Percentiles rank a stretch among this genome's conserved stretches.
These are phyloP conservation scores for Myotis lucifugus DNA, from an alignment of 2,113 vertebrate genomes.

Conservation along the genomic window DNA sequence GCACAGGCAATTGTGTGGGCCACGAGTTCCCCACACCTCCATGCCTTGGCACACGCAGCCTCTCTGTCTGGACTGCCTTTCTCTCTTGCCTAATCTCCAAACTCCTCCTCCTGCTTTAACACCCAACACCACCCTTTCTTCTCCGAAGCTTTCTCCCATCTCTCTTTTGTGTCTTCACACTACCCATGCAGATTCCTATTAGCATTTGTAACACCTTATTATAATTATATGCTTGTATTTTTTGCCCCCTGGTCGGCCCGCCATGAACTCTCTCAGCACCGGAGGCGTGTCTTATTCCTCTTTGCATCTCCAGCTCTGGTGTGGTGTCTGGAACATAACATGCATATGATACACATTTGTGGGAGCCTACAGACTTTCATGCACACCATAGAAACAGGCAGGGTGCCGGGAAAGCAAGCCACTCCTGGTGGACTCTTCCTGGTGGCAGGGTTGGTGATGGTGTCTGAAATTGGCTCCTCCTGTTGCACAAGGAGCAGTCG, in stretches of 20 bases:
- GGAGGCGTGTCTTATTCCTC: background rate
- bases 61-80: background rate
- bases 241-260: background rate
- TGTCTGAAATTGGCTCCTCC: background rate
- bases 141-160: background rate
- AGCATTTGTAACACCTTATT: background rate
- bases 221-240: background rate
- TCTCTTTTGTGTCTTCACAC: background rate
- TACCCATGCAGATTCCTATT: background rate
- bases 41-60: accelerated
- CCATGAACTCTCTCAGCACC: background rate
- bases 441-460: background rate
- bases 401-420: background rate
- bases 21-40: accelerated
- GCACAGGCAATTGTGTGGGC: background rate
- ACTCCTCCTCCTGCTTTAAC: background rate
- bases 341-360: background rate
- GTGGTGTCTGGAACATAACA: background rate
- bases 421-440: background rate
- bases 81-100: background rate
- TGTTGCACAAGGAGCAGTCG: slow-evolving; percentile 13
- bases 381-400: background rate
- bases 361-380: background rate
- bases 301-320: background rate
- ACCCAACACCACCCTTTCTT: background rate